These are phyloP conservation scores for Clusia tigrina DNA, from an alignment of 2,888 invertebrate species.

Conservation along the genomic window DNA sequence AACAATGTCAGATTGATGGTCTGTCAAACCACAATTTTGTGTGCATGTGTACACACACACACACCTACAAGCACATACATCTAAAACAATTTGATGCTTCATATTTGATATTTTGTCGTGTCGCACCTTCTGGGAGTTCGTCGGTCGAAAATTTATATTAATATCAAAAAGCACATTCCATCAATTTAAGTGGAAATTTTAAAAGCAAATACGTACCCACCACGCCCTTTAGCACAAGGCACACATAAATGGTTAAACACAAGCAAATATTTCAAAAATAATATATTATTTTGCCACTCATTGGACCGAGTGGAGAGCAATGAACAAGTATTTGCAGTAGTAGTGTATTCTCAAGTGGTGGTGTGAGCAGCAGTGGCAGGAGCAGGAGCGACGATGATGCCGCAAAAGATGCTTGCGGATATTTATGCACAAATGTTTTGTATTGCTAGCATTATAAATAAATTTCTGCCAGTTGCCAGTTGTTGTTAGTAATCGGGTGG, in stretches of 20 bases:
- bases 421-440: conserved; percentile 13
- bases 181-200: conserved; percentile 13
- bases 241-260: background rate
- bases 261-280: conserved; percentile 12
- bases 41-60: too few relatives aligned
- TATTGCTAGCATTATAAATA: conserved; percentile 15
- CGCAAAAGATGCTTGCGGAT: conserved; percentile 4
- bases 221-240: background rate
- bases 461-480: background rate
- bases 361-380: background rate
- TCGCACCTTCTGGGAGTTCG: too few relatives aligned
- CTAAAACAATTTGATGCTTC: too few relatives aligned
- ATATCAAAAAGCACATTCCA: conserved; percentile 14
- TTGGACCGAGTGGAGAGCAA: background rate
- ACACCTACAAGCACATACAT: too few relatives aligned
- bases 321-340: background rate
- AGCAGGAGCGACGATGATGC: background rate
- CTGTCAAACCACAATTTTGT: too few relatives aligned
- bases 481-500: background rate
- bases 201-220: background rate
- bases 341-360: background rate
- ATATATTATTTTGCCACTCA: conserved; percentile 13
- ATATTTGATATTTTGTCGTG: conserved; percentile 9
- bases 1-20: too few relatives aligned
- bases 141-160: background rate